phyloP scores from a whole-genome alignment of 1,140 invertebrate species.

The Liolophura sinensis region DNA sequence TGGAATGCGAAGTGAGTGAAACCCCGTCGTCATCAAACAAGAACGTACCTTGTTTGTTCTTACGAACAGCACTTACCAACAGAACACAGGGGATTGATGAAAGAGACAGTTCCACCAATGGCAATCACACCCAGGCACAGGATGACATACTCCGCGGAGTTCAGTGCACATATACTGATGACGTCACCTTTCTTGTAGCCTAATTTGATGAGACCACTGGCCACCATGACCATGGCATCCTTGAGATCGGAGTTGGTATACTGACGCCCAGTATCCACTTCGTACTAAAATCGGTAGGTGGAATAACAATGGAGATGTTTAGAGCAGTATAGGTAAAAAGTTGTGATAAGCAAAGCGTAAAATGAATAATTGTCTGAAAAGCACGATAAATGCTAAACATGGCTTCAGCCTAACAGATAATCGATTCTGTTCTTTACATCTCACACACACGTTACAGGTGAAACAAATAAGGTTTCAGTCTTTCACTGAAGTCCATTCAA shows the following conservation, averaged over 20 bases:
- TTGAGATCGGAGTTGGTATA: constrained; percentile 73
- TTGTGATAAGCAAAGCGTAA: too few relatives aligned
- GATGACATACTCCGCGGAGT: constrained; percentile 77
- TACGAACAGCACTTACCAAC: constrained; percentile 65
- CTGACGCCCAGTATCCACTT: constrained; percentile 68
- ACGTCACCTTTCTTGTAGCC: constrained; percentile 73
- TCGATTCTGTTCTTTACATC: too few relatives aligned
- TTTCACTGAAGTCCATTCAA: too few relatives aligned
- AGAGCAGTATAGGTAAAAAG: too few relatives aligned
- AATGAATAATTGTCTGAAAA: too few relatives aligned
- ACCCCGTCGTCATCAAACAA: too few relatives aligned
- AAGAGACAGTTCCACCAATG: constrained; percentile 73
- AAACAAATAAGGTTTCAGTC: too few relatives aligned
- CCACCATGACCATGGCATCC: constrained; percentile 69
- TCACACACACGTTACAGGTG: too few relatives aligned
- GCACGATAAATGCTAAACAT: too few relatives aligned
- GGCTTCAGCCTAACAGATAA: too few relatives aligned
- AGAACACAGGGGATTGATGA: constrained; percentile 81
- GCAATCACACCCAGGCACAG: constrained; percentile 69
- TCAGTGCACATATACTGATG: constrained; percentile 73
- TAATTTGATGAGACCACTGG: constrained; percentile 66
- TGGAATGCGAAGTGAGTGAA: too few relatives aligned
- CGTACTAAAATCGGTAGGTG: constrained; percentile 27
- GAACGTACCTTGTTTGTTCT: too few relatives aligned
- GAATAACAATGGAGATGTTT: not conserved